Evolutionary conservation across 2,888 invertebrate genomes (phyloP).

Genomic region (Autographa pulchrina): DNA sequence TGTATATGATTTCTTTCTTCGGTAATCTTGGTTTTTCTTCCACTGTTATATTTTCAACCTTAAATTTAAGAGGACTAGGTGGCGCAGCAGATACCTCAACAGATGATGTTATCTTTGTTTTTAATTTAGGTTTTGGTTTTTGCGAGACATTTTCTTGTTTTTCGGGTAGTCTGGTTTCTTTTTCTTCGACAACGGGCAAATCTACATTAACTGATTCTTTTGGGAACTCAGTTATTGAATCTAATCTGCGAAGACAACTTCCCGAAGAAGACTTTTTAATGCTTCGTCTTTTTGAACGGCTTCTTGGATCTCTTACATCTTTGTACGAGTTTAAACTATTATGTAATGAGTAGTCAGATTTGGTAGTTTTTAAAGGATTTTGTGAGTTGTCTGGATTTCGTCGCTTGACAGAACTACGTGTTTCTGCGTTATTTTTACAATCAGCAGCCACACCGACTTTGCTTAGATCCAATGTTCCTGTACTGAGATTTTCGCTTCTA

Average conservation of each 20-base stretch:
- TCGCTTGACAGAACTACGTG: conserved; percentile 57
- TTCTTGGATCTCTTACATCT: conserved; percentile 64
- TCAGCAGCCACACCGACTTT: conserved; percentile 77
- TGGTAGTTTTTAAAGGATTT: conserved; percentile 79
- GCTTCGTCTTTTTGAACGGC: conserved; percentile 72
- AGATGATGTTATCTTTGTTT: conserved; percentile 88
- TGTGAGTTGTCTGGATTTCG: conserved; percentile 62
- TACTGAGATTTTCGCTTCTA: conserved; percentile 87
- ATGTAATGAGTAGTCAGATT: conserved; percentile 85
- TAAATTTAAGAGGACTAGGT: conserved; percentile 86
- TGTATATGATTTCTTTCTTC: conserved; percentile 81
- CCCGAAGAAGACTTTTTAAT: conserved; percentile 85
- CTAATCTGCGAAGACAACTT: conserved; percentile 80
- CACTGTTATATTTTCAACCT: conserved; percentile 89
- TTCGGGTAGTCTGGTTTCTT: conserved; percentile 80
- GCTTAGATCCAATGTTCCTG: conserved; percentile 81
- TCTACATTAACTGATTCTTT: conserved; percentile 68
- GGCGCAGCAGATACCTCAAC: conserved; percentile 86
- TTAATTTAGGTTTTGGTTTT: conserved; percentile 78
- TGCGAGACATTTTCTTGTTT: conserved; percentile 69
- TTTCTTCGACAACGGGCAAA: conserved; percentile 86
- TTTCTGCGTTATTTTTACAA: conserved; percentile 49
- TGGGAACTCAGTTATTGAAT: conserved; percentile 84
- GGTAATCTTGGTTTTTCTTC: conserved; percentile 85
- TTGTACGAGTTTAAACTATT: conserved; percentile 72